These are phyloP conservation scores for Percopsis omiscomaycus DNA, from an alignment of 2,797 vertebrate species.

Conservation along the genomic window DNA sequence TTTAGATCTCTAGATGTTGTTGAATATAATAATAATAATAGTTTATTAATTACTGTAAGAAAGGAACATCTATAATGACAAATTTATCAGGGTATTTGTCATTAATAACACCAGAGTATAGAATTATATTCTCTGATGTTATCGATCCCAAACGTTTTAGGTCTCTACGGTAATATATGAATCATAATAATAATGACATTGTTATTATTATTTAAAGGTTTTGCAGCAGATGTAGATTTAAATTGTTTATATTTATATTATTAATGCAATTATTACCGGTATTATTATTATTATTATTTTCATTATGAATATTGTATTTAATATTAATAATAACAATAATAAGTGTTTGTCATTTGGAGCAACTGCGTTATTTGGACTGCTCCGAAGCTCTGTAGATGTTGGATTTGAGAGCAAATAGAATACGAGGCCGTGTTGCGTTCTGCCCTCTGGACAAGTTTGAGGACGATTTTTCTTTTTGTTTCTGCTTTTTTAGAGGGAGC, in stretches of 20 bases:
- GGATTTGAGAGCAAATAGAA: constrained; percentile 46
- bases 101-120: no score
- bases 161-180: no score
- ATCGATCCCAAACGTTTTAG: no score
- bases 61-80: no score
- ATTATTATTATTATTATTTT: not conserved
- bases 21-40: no score
- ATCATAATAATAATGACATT: not conserved
- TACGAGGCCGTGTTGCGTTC: constrained; percentile 64
- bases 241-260: not conserved
- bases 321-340: not conserved
- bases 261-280: not conserved
- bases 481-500: constrained; percentile 84
- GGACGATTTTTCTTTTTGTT: constrained; percentile 82
- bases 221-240: no score
- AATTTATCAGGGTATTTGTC: no score
- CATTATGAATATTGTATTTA: not conserved
- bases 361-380: constrained; percentile 25
- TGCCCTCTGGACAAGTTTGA: constrained; percentile 87
- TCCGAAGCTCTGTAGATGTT: constrained; percentile 41
- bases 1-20: no score
- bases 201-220: no score
- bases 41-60: no score
- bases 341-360: not conserved
- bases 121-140: no score